A percentile compares a stretch with the other conserved stretches of the same genome.
Conservation (phyloP, 2,888 invertebrate genomes). For the Drosophila borborema region DNA sequence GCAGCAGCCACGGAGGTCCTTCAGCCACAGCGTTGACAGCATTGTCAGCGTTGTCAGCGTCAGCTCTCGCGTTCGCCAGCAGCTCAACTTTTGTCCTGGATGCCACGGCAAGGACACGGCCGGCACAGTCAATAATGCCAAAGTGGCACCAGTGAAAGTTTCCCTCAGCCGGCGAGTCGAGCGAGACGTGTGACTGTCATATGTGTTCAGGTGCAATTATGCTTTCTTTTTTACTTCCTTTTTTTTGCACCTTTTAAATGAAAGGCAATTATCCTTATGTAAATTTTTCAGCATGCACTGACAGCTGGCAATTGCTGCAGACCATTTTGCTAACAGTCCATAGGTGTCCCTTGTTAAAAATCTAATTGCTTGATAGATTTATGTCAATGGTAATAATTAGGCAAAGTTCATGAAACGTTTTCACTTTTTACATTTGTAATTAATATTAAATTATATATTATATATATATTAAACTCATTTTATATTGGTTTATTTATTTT, state of each 20-base stretch:
- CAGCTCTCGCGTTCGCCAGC: constrained; percentile 41
- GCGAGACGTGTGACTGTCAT: constrained; percentile 14
- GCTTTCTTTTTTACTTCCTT: constrained; percentile 24
- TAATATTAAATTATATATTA: too few relatives aligned
- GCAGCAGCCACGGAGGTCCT: constrained; percentile 30
- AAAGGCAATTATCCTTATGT: constrained; percentile 72
- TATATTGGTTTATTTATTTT: too few relatives aligned
- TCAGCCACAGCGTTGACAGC: constrained; percentile 56
- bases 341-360: constrained; percentile 4
- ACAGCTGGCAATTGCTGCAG: constrained; percentile 29
- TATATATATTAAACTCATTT: too few relatives aligned
- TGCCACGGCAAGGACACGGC: constrained; percentile 31
- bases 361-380: constrained; percentile 19
- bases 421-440: too few relatives aligned
- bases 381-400: background rate
- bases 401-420: background rate
- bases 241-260: constrained; percentile 57
- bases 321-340: background rate
- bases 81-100: constrained; percentile 48
- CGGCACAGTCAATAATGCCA: constrained; percentile 52
- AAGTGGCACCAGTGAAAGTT: constrained; percentile 32
- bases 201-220: constrained; percentile 63
- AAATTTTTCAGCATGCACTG: constrained; percentile 42
- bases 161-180: constrained; percentile 3
- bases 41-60: constrained; percentile 67